A percentile compares a stretch with the other conserved stretches of the same genome.
phyloP scores from a whole-genome alignment of 2,113 vertebrate genomes.

The Empidonax traillii region DNA sequence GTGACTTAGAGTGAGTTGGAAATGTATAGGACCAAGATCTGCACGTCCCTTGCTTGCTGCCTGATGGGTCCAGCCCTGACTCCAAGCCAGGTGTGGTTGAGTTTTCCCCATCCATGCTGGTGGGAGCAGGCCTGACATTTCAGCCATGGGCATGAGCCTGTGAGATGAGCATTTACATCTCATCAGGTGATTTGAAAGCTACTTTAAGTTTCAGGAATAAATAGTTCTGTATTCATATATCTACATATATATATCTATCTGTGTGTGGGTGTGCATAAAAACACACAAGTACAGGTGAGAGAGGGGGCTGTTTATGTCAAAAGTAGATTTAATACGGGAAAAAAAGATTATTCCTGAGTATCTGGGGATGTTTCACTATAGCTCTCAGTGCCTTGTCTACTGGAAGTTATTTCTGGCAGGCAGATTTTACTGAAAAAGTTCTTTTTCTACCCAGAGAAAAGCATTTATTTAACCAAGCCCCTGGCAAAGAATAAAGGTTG shows the following conservation, averaged over 20 bases:
- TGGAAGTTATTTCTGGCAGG: neutral
- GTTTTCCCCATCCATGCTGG: fast-evolving
- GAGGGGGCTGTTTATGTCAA: neutral
- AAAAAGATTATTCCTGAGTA: neutral
- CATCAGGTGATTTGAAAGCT: neutral
- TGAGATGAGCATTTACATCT: neutral
- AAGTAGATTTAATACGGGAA: neutral
- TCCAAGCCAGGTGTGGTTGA: neutral
- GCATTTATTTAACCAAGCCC: neutral
- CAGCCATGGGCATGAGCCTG: neutral
- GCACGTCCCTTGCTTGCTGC: fast-evolving
- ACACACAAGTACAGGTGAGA: neutral
- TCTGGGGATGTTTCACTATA: neutral
- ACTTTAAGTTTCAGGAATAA: neutral
- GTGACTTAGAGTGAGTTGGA: neutral
- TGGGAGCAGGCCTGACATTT: neutral
- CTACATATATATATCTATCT: neutral
- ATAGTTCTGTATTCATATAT: neutral
- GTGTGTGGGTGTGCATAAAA: neutral
- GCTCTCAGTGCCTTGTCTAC: neutral
- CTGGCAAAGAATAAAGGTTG: neutral
- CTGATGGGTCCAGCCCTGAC: neutral
- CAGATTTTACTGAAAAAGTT: neutral
- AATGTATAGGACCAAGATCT: neutral
- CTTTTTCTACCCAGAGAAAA: neutral